phyloP scores from a whole-genome alignment of 1,140 invertebrate species.

The Adelges cooleyi region DNA sequence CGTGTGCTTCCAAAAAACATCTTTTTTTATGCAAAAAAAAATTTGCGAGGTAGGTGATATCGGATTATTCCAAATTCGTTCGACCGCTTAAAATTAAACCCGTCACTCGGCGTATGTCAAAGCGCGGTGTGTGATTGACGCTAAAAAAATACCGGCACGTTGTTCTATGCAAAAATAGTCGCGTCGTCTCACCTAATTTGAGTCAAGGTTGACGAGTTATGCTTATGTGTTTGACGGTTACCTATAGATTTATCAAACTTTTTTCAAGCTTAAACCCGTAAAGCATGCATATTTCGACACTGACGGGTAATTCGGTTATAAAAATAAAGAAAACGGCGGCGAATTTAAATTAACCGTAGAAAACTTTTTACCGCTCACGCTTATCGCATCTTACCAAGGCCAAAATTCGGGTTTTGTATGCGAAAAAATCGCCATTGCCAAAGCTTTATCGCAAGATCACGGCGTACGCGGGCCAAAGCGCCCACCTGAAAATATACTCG shows the following conservation, averaged over 20 bases:
- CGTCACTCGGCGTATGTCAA: not conserved
- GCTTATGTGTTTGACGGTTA: not conserved
- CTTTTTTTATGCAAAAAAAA: no score
- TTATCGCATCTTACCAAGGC: not conserved
- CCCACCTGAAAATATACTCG: conserved; percentile 23
- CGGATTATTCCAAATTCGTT: not conserved
- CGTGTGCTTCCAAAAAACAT: no score
- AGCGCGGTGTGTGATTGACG: not conserved
- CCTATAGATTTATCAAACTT: no score
- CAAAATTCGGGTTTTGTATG: not conserved
- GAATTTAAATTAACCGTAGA: not conserved
- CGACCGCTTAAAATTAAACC: conserved; percentile 15
- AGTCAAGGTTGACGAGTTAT: conserved; percentile 1
- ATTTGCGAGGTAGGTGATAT: no score
- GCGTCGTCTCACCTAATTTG: conserved; percentile 14
- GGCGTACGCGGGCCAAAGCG: not conserved
- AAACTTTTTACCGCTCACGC: not conserved
- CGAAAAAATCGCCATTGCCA: conserved; percentile 15
- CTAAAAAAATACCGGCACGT: not conserved
- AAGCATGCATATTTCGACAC: no score
- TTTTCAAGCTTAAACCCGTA: no score
- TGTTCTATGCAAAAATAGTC: conserved; percentile 9
- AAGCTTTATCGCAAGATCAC: conserved; percentile 13
- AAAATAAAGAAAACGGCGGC: no score
- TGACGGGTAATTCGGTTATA: no score